These are phyloP conservation scores for Tupaia tana DNA, from an alignment of 2,113 vertebrate species.

Conservation along the genomic window DNA sequence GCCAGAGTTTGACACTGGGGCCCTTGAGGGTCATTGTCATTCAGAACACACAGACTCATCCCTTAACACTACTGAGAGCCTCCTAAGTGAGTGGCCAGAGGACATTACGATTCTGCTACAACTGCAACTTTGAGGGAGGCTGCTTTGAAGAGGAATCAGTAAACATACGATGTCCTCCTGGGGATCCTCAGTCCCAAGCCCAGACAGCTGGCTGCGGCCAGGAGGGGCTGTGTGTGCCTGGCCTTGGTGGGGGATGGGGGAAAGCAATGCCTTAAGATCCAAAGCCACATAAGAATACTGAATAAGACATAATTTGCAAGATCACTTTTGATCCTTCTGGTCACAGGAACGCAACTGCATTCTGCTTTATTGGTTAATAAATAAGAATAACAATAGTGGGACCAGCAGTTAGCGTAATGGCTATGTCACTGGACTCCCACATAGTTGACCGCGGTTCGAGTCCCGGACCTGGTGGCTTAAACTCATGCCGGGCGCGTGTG, in stretches of 20 bases:
- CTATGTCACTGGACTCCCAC: too few relatives aligned
- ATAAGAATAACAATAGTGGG: neutral
- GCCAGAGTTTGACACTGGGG: neutral
- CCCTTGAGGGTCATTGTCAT: neutral
- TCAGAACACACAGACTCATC: neutral
- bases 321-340: neutral
- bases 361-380: neutral
- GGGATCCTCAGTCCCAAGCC: neutral
- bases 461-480: too few relatives aligned
- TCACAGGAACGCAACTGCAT: neutral
- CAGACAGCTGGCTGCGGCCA: neutral
- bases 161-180: neutral
- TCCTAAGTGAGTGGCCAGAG: neutral
- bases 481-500: too few relatives aligned
- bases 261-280: neutral
- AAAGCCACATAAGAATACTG: neutral
- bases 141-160: slow-evolving; percentile 22
- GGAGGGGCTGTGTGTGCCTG: neutral
- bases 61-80: neutral
- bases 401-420: too few relatives aligned
- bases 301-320: neutral
- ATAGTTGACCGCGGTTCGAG: too few relatives aligned
- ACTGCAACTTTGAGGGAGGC: neutral
- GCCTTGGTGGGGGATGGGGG: neutral
- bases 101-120: neutral